Evolutionary conservation across 2,888 invertebrate genomes (phyloP).

Genomic region (Drosophila prostipennis): DNA sequence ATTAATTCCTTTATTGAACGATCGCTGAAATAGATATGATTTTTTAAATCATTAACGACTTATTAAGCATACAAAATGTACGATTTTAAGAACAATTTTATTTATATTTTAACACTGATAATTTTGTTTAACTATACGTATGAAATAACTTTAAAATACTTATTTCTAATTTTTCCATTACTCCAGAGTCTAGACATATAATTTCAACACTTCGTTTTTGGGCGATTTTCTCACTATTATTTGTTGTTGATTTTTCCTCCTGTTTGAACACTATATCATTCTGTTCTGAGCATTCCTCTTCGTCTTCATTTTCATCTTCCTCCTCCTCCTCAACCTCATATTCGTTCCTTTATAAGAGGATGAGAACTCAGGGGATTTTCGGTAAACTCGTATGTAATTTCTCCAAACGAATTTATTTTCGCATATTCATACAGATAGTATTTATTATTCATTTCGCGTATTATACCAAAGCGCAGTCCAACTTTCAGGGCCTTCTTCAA

Average conservation of each 20-base stretch:
- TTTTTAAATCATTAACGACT: too few relatives aligned
- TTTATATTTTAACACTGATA: too few relatives aligned
- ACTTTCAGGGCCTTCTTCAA: conserved; percentile 41
- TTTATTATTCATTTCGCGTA: conserved; percentile 35
- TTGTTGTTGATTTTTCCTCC: neutral
- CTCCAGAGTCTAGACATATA: neutral
- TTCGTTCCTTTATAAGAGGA: neutral
- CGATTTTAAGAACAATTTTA: too few relatives aligned
- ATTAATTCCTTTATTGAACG: too few relatives aligned
- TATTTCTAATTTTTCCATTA: too few relatives aligned
- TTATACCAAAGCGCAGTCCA: conserved; percentile 45
- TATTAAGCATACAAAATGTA: too few relatives aligned
- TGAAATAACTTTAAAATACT: too few relatives aligned
- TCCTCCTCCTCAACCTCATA: neutral
- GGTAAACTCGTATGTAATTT: conserved; percentile 33
- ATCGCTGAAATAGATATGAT: too few relatives aligned
- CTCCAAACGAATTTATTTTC: conserved; percentile 2
- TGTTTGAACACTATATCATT: neutral
- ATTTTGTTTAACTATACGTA: too few relatives aligned
- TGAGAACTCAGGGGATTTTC: neutral
- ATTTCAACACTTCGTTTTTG: neutral
- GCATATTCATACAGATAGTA: conserved; percentile 59
- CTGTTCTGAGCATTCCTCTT: neutral
- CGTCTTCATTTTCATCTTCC: too few relatives aligned
- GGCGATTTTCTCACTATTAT: neutral